These are phyloP conservation scores for Cherax destructor DNA, from an alignment of 1,140 invertebrate species.

Conservation along the genomic window DNA sequence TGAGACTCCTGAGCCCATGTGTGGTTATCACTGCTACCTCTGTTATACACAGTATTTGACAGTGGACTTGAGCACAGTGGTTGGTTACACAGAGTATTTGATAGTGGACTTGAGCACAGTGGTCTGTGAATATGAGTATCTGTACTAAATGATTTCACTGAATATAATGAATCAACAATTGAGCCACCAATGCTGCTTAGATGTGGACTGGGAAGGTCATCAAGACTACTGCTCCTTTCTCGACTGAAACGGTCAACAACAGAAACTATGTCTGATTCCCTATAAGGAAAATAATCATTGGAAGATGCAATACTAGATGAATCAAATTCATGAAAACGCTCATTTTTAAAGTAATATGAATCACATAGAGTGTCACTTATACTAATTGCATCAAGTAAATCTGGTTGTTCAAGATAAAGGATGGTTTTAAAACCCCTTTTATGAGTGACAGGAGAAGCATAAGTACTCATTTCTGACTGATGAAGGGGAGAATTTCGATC, in stretches of 20 bases:
- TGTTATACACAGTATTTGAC: too few species aligned
- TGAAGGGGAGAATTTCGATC: constrained; percentile 53
- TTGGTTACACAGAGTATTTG: neutral
- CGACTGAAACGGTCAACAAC: constrained; percentile 45
- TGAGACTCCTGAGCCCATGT: neutral
- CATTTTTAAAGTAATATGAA: constrained; percentile 43
- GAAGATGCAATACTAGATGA: constrained; percentile 60
- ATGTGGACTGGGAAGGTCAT: constrained; percentile 64
- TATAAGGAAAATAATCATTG: constrained; percentile 53
- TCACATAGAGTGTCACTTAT: constrained; percentile 65
- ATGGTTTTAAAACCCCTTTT: constrained; percentile 59
- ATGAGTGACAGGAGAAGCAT: constrained; percentile 22
- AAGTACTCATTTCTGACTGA: constrained; percentile 48
- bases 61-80: neutral
- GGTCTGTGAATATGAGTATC: constrained; percentile 31
- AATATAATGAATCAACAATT: constrained; percentile 35
- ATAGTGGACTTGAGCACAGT: constrained; percentile 6
- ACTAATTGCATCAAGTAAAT: constrained; percentile 61
- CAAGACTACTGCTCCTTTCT: constrained; percentile 52
- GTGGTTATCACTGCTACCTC: neutral
- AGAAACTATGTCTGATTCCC: constrained; percentile 54
- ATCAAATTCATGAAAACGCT: constrained; percentile 55
- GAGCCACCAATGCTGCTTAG: constrained; percentile 58
- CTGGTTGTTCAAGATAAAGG: constrained; percentile 59
- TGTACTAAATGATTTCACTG: constrained; percentile 38